A percentile compares a stretch with the other conserved stretches of the same genome.
These are phyloP conservation scores for Phasia obesa DNA, from an alignment of 2,888 invertebrate genomes.

Conservation along the genomic window DNA sequence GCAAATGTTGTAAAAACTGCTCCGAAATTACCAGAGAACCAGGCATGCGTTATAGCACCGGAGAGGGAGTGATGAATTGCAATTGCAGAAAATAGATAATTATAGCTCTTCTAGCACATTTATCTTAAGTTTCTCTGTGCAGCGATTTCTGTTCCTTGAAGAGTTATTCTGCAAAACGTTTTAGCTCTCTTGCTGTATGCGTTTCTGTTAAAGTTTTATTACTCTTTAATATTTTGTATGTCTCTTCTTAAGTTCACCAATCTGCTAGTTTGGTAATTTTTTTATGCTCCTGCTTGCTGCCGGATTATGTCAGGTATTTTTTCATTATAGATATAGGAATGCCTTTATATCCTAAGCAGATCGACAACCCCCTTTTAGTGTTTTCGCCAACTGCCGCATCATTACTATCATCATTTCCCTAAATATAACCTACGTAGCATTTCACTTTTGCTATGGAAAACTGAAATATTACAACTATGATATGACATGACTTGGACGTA, in stretches of 20 bases:
- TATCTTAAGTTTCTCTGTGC: background rate
- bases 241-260: conserved; percentile 17
- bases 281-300: conserved; percentile 2
- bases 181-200: background rate
- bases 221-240: conserved; percentile 1
- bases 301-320: conserved; percentile 49
- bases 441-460: conserved; percentile 25
- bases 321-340: conserved; percentile 33
- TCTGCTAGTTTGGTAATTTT: no score
- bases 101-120: background rate
- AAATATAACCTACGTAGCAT: conserved; percentile 25
- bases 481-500: conserved; percentile 17
- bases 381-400: conserved; percentile 6
- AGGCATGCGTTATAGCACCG: conserved; percentile 11
- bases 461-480: no score
- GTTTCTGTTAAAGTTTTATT: background rate
- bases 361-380: conserved; percentile 44
- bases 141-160: background rate
- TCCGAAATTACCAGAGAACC: background rate
- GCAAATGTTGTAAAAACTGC: background rate
- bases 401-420: conserved; percentile 6
- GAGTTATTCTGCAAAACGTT: background rate
- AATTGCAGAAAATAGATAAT: conserved; percentile 8
- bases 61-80: background rate
- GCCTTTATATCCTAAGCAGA: conserved; percentile 46